phyloP scores from a whole-genome alignment of 2,888 invertebrate species.

The Aradus depressus region DNA sequence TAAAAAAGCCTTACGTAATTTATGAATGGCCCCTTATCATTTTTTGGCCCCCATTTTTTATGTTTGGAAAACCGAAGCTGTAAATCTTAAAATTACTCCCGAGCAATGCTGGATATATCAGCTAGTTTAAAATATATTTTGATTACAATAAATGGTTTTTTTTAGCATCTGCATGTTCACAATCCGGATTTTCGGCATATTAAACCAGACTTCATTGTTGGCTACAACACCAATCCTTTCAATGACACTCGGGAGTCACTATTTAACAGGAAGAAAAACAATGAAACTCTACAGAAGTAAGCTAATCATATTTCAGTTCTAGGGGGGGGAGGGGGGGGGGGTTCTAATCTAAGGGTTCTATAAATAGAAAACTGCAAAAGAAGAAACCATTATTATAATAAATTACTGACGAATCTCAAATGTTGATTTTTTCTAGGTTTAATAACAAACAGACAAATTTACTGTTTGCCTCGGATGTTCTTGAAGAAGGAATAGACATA shows the following conservation, averaged over 20 bases:
- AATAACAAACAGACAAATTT: slow-evolving; percentile 49
- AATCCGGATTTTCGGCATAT: slow-evolving; percentile 47
- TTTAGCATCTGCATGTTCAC: slow-evolving; percentile 32
- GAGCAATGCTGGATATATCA: no score
- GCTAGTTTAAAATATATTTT: slow-evolving; percentile 11
- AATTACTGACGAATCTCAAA: no score
- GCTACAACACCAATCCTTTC: slow-evolving; percentile 48
- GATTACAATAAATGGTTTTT: slow-evolving; percentile 8
- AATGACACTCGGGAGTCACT: slow-evolving; percentile 46
- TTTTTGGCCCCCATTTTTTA: no score
- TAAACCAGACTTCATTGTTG: slow-evolving; percentile 61
- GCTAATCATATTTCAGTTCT: slow-evolving; percentile 7
- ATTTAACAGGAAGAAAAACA: slow-evolving; percentile 45
- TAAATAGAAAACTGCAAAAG: no score
- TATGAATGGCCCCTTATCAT: no score
- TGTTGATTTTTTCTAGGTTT: slow-evolving; percentile 40
- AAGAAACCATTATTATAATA: no score
- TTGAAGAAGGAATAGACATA: slow-evolving; percentile 86
- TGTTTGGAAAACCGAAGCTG: no score
- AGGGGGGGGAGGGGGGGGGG: no score
- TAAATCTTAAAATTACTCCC: no score
- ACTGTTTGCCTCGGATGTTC: slow-evolving; percentile 61
- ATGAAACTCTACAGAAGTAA: slow-evolving; percentile 42
- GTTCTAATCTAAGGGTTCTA: no score
- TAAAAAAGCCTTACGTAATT: no score